phyloP scores from a whole-genome alignment of 2,113 vertebrate species.

The Vombatus ursinus region DNA sequence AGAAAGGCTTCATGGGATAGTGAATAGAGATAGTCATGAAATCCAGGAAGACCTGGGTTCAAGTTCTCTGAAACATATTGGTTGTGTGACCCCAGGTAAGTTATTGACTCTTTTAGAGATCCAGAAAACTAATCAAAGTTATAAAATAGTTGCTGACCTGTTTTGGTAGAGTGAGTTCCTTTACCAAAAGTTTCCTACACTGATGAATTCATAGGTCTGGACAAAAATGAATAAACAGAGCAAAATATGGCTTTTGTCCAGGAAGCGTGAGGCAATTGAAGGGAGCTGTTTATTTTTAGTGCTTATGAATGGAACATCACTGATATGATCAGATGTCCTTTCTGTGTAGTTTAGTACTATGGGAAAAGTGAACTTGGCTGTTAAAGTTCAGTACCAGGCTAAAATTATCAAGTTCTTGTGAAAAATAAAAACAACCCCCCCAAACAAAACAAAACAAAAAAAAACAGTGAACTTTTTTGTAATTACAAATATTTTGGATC shows the following conservation, averaged over 20 bases:
- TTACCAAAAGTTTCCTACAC: background rate
- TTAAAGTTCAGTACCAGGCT: slow-evolving; percentile 21
- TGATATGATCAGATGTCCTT: slow-evolving; percentile 37
- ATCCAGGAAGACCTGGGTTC: background rate
- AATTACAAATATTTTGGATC: background rate
- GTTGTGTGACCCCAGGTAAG: background rate
- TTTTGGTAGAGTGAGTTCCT: background rate
- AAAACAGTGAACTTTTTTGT: background rate
- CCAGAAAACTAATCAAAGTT: background rate
- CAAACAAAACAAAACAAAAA: background rate
- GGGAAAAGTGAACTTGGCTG: slow-evolving; percentile 25
- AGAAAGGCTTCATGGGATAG: background rate
- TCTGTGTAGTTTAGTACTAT: slow-evolving; percentile 47
- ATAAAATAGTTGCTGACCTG: background rate
- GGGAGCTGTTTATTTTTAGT: slow-evolving; percentile 62
- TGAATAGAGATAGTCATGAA: background rate
- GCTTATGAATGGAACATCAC: slow-evolving; percentile 63
- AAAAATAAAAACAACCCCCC: background rate
- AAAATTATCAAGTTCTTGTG: slow-evolving; percentile 39
- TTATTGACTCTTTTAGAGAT: background rate
- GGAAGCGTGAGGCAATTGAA: slow-evolving; percentile 58
- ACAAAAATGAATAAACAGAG: slow-evolving; percentile 63
- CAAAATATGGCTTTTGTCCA: slow-evolving; percentile 64
- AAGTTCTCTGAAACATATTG: background rate
- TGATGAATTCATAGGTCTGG: background rate